Conservation (phyloP, 2,113 vertebrate genomes). For the Ciconia maguari region DNA sequence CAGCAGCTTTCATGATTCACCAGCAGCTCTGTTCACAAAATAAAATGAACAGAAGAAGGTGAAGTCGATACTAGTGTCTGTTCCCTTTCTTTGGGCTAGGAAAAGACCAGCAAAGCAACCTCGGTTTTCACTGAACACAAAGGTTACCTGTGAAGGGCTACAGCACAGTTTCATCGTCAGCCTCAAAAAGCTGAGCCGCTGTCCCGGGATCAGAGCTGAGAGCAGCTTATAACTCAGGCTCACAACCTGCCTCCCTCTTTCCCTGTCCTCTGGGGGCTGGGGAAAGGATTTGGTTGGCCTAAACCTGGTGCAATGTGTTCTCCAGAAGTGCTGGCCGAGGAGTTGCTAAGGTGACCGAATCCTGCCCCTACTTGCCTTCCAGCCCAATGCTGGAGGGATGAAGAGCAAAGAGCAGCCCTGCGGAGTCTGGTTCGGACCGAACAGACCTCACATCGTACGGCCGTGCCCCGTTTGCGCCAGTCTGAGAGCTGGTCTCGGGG, state of each 20-base stretch:
- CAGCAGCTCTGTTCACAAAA: not conserved
- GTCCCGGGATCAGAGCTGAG: not conserved
- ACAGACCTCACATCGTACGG: fast-evolving
- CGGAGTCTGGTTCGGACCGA: not conserved
- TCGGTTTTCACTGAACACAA: not conserved
- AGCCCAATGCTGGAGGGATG: not conserved
- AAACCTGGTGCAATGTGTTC: not conserved
- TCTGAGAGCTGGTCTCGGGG: not conserved
- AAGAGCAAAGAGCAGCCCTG: not conserved
- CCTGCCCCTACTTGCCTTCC: not conserved
- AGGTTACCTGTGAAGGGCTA: not conserved
- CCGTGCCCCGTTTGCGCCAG: fast-evolving
- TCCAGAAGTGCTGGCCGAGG: not conserved
- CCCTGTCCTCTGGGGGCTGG: not conserved
- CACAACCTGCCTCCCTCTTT: not conserved
- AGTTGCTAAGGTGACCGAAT: not conserved
- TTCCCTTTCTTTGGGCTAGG: not conserved
- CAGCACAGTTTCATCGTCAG: not conserved
- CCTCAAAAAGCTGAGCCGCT: not conserved
- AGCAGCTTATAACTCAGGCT: not conserved
- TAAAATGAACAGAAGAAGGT: not conserved
- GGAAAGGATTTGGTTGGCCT: not conserved
- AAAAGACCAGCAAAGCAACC: not conserved
- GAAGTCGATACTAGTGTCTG: not conserved
- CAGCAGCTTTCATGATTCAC: not conserved